Evolutionary conservation across 2,113 vertebrate species (phyloP).

Genomic region (Lagopus muta): DNA sequence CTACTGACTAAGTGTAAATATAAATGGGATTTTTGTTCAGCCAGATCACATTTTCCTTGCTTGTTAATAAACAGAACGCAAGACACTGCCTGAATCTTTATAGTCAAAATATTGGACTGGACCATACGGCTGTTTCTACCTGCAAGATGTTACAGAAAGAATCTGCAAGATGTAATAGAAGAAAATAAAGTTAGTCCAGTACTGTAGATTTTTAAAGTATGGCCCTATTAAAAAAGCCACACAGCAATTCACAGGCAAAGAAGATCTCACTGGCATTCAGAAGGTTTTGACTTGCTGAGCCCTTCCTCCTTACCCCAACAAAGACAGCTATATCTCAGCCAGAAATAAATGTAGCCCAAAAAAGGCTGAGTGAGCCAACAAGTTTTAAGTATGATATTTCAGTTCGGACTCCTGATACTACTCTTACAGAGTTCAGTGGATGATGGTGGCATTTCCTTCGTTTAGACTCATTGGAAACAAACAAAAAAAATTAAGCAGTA

Average conservation of each 20-base stretch:
- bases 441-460: background rate
- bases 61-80: background rate
- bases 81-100: background rate
- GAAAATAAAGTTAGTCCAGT: background rate
- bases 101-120: background rate
- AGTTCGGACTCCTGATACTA: background rate
- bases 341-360: background rate
- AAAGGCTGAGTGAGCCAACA: background rate
- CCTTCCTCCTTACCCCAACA: background rate
- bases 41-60: background rate
- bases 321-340: background rate
- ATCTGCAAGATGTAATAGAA: background rate
- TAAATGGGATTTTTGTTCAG: background rate
- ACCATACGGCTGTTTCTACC: background rate
- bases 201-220: background rate
- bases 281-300: background rate
- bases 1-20: background rate
- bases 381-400: background rate
- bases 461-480: background rate
- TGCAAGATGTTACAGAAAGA: background rate
- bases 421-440: background rate
- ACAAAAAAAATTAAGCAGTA: background rate
- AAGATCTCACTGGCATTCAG: background rate
- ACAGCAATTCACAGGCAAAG: background rate
- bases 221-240: background rate